A percentile compares a stretch with the other conserved stretches of the same genome.
Evolutionary conservation across 2,888 invertebrate genomes (phyloP).

Genomic region (Melanophora roralis): DNA sequence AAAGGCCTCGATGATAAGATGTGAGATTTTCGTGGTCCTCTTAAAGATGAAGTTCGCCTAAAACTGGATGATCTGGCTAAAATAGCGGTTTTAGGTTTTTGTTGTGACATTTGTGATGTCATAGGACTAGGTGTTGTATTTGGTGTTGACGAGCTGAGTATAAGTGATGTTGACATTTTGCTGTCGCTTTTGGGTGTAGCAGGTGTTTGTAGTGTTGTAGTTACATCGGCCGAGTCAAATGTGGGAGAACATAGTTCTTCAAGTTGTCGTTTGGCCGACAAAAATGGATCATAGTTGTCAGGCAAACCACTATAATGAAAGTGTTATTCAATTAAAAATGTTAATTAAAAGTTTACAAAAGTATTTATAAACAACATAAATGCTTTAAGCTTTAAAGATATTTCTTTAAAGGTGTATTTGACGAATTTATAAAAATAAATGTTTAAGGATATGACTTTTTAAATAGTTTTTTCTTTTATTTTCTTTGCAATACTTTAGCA

Average conservation of each 20-base stretch:
- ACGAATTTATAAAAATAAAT: too few relatives aligned
- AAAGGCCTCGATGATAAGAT: constrained; percentile 70
- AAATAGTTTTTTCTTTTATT: too few relatives aligned
- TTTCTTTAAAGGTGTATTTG: too few relatives aligned
- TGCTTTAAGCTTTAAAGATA: too few relatives aligned
- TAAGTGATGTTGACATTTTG: constrained; percentile 70
- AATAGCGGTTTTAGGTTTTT: constrained; percentile 50
- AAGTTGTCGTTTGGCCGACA: constrained; percentile 88
- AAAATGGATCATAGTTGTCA: constrained; percentile 84
- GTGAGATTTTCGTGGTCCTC: constrained; percentile 74
- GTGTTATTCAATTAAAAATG: neutral
- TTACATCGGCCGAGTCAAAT: constrained; percentile 68
- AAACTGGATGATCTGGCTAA: constrained; percentile 70
- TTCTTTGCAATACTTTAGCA: neutral
- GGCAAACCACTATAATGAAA: constrained; percentile 66
- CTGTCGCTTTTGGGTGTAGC: constrained; percentile 32
- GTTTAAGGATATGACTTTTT: too few relatives aligned
- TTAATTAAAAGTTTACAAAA: neutral
- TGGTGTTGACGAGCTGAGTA: constrained; percentile 63
- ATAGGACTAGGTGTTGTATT: constrained; percentile 51
- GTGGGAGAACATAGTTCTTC: constrained; percentile 87
- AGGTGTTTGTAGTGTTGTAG: constrained; percentile 65
- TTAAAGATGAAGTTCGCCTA: constrained; percentile 75
- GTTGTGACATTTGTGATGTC: constrained; percentile 45
- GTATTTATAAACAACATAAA: too few relatives aligned